Evolutionary conservation across 2,113 vertebrate species (phyloP), one percentile per base, ranked within the genome.

Genomic region (Cyrtonyx montezumae): DNA sequence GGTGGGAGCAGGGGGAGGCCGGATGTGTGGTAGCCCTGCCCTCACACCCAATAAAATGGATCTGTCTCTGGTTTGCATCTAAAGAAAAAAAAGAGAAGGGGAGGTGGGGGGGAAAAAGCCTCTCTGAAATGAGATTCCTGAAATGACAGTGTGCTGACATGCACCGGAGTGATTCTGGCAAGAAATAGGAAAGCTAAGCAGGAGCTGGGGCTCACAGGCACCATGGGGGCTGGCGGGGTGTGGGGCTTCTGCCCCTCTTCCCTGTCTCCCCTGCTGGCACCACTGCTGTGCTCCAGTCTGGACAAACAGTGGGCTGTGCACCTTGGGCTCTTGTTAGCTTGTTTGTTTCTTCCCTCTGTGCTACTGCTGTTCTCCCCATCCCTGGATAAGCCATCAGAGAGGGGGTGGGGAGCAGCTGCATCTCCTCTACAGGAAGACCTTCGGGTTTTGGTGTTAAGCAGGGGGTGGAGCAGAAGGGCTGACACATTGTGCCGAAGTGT

Each of bases 111-210:
- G 73, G 58, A 78, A 67, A 91, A 93, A 93, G 49, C 55, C 65
- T 85, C 79, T 94, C 88, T 6, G 84, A 87, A 93, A 87, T 56
- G 85, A 93, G 93, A 93, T 93, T 95, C 94, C 79, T 80, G 40
- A 19, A 83, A 67, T 78, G 95, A 96, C 93, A 96, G 91, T 21
- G 53, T 79, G 93, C 88, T 95, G 94, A 96, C 94, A 74, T 42
- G 87, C 91, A 91, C 68, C 0, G 7, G 71, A 87, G 82, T 85
- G 88, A 90, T 93, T 88, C 20, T 96, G 96, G 96, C 94, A 95
- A 67, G 87, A 55, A 94, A 70, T 0, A 32, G 76, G 76, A 59
- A 84, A 79, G 67, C 26, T 45, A 55, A 93, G 92, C 61, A 55
- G 87, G 73, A 93, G 59, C 85, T 82, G 87, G 71, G 82, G n/a